Percentiles rank a stretch among this genome's conserved stretches.
These are phyloP conservation scores for Rhegmatorhina hoffmannsi DNA, from an alignment of 2,113 vertebrate genomes.

Conservation along the genomic window DNA sequence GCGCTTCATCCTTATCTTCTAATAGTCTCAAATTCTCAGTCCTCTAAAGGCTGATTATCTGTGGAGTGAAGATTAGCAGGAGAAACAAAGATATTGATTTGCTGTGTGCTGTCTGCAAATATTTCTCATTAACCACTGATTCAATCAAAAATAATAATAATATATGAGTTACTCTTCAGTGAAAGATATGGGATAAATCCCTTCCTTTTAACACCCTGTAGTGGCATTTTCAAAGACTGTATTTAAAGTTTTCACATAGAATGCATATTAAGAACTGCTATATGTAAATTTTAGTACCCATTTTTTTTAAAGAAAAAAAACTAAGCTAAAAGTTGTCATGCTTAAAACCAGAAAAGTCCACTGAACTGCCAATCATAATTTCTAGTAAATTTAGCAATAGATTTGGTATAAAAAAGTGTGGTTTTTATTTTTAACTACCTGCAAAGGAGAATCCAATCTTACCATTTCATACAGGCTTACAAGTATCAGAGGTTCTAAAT, in stretches of 20 bases:
- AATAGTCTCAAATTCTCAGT: slow-evolving; percentile 2
- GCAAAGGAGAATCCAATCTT: background rate
- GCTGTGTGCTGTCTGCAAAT: background rate
- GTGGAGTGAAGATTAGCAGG: slow-evolving; percentile 8
- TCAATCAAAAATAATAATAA: slow-evolving; percentile 12
- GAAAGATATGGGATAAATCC: background rate
- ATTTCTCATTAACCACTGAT: slow-evolving; percentile 33
- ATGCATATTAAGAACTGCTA: background rate
- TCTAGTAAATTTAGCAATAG: background rate
- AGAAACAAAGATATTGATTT: slow-evolving; percentile 44
- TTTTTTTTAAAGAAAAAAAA: background rate
- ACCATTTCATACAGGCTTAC: background rate
- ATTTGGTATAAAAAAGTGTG: background rate
- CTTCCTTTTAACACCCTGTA: background rate
- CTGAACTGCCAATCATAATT: background rate
- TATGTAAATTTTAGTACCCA: background rate
- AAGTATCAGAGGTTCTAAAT: background rate
- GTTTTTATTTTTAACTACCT: background rate
- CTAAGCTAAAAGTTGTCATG: background rate
- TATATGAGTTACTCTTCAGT: background rate
- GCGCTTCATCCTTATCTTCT: slow-evolving; percentile 26
- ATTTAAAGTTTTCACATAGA: background rate
- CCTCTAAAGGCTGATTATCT: slow-evolving; percentile 49
- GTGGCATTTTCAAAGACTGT: background rate
- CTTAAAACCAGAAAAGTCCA: background rate